Percentiles rank a stretch among this genome's conserved stretches.
Evolutionary conservation across 2,888 invertebrate species (phyloP).

Genomic region (Piscicola geometra): DNA sequence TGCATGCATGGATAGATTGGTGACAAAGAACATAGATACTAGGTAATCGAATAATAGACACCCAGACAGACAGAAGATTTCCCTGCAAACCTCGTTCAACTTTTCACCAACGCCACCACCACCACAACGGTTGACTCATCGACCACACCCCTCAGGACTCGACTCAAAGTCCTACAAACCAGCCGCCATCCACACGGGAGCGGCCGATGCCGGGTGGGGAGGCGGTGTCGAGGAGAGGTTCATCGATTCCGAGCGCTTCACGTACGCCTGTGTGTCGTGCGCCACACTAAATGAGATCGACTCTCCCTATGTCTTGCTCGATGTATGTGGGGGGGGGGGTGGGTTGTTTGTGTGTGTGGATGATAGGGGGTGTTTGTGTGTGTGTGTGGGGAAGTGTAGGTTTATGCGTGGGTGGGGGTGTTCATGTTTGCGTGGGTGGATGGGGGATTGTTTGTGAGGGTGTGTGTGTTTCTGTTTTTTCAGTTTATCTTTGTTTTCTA

Average conservation of each 20-base stretch:
- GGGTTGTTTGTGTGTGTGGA: background rate
- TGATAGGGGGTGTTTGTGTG: too few species aligned
- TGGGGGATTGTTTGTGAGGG: too few species aligned
- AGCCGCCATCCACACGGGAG: slow-evolving; percentile 48
- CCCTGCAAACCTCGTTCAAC: too few species aligned
- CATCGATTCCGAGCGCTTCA: slow-evolving; percentile 62
- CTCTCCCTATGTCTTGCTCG: background rate
- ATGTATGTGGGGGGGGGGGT: background rate
- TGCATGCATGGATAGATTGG: too few species aligned
- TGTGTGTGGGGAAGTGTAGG: too few species aligned
- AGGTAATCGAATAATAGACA: too few species aligned
- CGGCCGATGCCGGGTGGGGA: slow-evolving; percentile 52
- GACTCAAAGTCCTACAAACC: slow-evolving; percentile 58
- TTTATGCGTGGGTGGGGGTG: too few species aligned
- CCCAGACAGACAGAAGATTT: too few species aligned
- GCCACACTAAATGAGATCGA: slow-evolving; percentile 55
- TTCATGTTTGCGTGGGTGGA: too few species aligned
- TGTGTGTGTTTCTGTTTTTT: background rate
- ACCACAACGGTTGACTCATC: too few species aligned
- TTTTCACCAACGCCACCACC: too few species aligned
- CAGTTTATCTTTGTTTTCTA: background rate
- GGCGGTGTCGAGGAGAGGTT: slow-evolving; percentile 59
- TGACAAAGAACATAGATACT: too few species aligned
- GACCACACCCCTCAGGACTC: slow-evolving; percentile 53
- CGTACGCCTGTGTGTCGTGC: slow-evolving; percentile 60